Evolutionary conservation across 2,113 vertebrate genomes (phyloP).

Genomic region (Albula goreensis): DNA sequence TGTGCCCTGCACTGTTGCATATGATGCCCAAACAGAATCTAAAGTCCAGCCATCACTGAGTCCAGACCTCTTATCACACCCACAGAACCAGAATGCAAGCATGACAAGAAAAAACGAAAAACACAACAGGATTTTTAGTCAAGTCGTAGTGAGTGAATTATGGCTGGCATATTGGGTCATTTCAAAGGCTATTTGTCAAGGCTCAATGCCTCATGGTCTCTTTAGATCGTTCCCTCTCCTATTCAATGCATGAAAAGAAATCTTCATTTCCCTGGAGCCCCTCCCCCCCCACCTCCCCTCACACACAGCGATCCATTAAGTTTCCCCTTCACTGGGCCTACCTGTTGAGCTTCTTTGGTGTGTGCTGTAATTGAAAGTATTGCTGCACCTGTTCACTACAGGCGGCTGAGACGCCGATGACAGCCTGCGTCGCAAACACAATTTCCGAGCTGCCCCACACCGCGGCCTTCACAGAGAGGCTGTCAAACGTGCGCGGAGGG

Average conservation of each 20-base stretch:
- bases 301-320: background rate
- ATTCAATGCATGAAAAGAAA: conserved; percentile 1
- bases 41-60: background rate
- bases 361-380: conserved; percentile 37
- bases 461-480: conserved; percentile 30
- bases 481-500: conserved; percentile 39
- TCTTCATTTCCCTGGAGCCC: background rate
- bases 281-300: background rate
- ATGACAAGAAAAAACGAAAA: background rate
- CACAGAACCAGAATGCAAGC: background rate
- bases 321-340: background rate
- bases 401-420: conserved; percentile 40
- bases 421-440: conserved; percentile 49
- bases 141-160: conserved; percentile 30
- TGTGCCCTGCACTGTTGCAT: background rate
- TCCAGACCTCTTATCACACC: background rate
- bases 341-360: conserved; percentile 26
- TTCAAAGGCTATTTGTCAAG: conserved; percentile 33
- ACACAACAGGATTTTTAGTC: conserved; percentile 9
- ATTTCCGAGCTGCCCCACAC: conserved; percentile 35
- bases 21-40: background rate
- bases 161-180: conserved; percentile 33
- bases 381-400: conserved; percentile 44
- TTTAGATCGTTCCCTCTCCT: conserved; percentile 14
- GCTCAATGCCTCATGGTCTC: conserved; percentile 20